Conservation (phyloP, 2,797 vertebrate genomes). For the Chromobotia macracanthus region DNA sequence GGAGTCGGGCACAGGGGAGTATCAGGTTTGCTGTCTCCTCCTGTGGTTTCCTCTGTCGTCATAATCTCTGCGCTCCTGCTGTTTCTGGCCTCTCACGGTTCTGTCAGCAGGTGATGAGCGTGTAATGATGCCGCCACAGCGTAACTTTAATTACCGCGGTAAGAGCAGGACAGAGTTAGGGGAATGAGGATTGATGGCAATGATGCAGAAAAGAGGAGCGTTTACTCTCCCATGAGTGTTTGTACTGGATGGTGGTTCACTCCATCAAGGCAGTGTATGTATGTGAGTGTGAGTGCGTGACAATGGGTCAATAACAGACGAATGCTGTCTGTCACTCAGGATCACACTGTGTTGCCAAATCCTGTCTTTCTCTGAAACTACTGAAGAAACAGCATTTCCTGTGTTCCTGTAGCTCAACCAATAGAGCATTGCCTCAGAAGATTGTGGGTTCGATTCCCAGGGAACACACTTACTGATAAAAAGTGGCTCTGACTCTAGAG, state of each 20-base stretch:
- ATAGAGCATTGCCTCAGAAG: background rate
- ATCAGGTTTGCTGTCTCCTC: constrained; percentile 6
- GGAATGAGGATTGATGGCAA: constrained; percentile 11
- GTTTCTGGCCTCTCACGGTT: constrained; percentile 46
- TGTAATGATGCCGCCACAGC: constrained; percentile 34
- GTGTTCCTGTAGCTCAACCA: no score
- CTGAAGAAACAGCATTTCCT: background rate
- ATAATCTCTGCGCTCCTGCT: constrained; percentile 58
- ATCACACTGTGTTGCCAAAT: constrained; percentile 12
- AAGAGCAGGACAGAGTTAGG: constrained; percentile 2
- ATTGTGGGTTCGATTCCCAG: no score
- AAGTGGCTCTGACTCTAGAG: no score
- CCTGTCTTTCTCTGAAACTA: background rate
- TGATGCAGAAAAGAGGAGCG: background rate
- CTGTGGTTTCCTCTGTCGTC: background rate
- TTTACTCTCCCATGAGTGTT: constrained; percentile 23
- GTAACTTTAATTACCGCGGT: constrained; percentile 17
- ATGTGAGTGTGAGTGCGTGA: constrained; percentile 12
- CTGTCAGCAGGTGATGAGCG: constrained; percentile 28
- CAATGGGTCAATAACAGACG: constrained; percentile 18
- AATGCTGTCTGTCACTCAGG: constrained; percentile 9
- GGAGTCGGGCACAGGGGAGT: background rate
- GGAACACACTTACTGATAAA: no score
- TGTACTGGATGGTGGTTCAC: constrained; percentile 24
- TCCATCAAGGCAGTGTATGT: background rate